These are phyloP conservation scores for Bembecia ichneumoniformis DNA, from an alignment of 2,888 invertebrate species.

Conservation along the genomic window DNA sequence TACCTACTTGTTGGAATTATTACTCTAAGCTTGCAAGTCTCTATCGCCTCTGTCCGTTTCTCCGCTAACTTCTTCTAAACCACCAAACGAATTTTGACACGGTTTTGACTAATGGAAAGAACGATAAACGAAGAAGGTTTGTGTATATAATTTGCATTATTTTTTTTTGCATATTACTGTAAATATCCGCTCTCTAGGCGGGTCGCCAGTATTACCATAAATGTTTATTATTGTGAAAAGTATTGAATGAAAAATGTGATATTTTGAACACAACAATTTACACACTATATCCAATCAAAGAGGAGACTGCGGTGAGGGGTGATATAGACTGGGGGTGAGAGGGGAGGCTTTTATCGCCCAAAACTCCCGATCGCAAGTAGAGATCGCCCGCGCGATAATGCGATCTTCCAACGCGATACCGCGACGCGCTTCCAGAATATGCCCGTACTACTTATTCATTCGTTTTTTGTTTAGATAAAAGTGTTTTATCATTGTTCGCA, in stretches of 20 bases:
- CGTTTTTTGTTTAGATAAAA: not conserved
- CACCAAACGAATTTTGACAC: too few relatives aligned
- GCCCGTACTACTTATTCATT: not conserved
- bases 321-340: slow-evolving; percentile 7
- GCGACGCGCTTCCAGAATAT: slow-evolving; percentile 7
- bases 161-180: too few relatives aligned
- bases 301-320: slow-evolving; percentile 12
- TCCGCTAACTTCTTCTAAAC: too few relatives aligned
- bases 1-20: too few relatives aligned
- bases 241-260: slow-evolving; percentile 3
- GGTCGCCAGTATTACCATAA: too few relatives aligned
- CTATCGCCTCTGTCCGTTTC: too few relatives aligned
- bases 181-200: too few relatives aligned
- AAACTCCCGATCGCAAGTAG: slow-evolving; percentile 40
- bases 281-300: slow-evolving; percentile 23
- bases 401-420: slow-evolving; percentile 8
- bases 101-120: too few relatives aligned
- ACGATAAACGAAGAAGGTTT: too few relatives aligned
- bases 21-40: too few relatives aligned
- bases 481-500: not conserved
- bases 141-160: too few relatives aligned
- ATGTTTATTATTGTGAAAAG: too few relatives aligned
- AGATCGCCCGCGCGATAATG: slow-evolving; percentile 24
- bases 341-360: slow-evolving; percentile 41
- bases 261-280: slow-evolving; percentile 14